phyloP scores from a whole-genome alignment of 2,797 vertebrate genomes.

The Rhynchonycteris naso region DNA sequence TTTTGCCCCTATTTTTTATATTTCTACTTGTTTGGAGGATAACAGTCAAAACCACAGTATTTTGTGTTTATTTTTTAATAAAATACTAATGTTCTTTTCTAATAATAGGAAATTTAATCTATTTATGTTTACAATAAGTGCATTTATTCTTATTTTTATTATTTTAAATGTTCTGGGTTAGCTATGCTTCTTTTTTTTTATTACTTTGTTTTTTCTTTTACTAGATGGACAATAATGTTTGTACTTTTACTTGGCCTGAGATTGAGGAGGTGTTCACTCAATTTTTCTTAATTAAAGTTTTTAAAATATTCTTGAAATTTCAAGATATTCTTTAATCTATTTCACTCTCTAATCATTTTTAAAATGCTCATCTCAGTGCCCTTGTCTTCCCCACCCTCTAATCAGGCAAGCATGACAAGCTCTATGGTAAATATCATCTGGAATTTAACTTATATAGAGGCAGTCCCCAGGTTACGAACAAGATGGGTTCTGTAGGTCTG shows the following conservation, averaged over 20 bases:
- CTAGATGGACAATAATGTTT: not conserved
- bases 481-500: no score
- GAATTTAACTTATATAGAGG: not conserved
- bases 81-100: not conserved
- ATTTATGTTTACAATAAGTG: not conserved
- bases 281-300: constrained; percentile 6
- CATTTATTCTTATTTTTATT: not conserved
- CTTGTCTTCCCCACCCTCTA: not conserved
- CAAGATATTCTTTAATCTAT: not conserved
- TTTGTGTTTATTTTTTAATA: constrained; percentile 3
- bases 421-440: not conserved
- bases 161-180: not conserved
- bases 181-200: not conserved
- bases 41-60: not conserved
- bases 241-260: not conserved
- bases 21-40: constrained; percentile 34
- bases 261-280: not conserved
- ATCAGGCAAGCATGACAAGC: not conserved
- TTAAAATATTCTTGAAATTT: not conserved
- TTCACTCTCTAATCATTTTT: not conserved
- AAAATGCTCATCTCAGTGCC: not conserved
- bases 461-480: no score
- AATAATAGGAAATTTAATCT: not conserved
- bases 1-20: not conserved
- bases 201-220: not conserved